These are phyloP conservation scores for Lepidocolaptes lacrymiger DNA, from an alignment of 2,797 vertebrate genomes.

Conservation along the genomic window DNA sequence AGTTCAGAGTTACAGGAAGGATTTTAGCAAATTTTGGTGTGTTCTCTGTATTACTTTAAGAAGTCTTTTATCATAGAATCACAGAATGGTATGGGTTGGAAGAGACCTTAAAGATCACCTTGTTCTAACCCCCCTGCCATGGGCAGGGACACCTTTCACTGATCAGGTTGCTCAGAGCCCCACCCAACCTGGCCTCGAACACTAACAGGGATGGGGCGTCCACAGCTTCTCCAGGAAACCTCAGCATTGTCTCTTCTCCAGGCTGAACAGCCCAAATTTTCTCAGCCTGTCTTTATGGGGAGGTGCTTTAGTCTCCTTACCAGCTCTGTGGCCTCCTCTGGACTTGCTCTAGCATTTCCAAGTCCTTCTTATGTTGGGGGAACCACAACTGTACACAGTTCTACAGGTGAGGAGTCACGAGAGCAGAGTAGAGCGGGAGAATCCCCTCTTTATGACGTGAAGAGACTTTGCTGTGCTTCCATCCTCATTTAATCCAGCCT, in stretches of 20 bases:
- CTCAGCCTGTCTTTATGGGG: not conserved
- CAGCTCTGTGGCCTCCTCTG: not conserved
- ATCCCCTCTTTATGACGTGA: rapidly evolving
- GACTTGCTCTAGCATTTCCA: not conserved
- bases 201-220: not conserved
- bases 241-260: not conserved
- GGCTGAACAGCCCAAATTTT: not conserved
- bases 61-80: not conserved
- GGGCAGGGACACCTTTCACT: not conserved
- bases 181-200: not conserved
- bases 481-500: not conserved
- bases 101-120: not conserved
- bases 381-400: not conserved
- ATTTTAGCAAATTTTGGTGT: not conserved
- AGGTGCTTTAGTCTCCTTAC: not conserved
- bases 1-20: not conserved
- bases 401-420: not conserved
- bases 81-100: not conserved
- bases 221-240: not conserved
- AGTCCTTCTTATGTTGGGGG: not conserved
- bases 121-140: not conserved
- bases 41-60: not conserved
- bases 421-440: not conserved
- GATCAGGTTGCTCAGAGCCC: not conserved
- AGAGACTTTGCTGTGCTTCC: not conserved